Evolutionary conservation across 1,140 invertebrate genomes (phyloP).

Genomic region (Tribolium madens): DNA sequence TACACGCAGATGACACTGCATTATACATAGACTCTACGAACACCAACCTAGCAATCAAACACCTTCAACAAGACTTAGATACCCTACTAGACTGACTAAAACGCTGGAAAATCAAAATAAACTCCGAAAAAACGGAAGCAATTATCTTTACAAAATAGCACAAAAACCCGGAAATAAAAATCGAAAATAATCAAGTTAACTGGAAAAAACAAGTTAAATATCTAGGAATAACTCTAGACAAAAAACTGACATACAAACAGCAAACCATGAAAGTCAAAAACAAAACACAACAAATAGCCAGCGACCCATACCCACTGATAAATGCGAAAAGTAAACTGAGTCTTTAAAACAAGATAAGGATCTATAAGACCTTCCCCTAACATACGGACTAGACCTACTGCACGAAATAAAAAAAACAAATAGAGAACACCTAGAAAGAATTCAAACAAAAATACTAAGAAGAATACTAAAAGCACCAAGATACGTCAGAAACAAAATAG

Average conservation of each 20-base stretch:
- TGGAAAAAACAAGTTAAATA: background rate
- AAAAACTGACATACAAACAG: background rate
- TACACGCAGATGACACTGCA: conserved; percentile 58
- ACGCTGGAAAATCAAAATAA: conserved; percentile 51
- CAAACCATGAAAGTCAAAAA: background rate
- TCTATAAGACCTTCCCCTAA: background rate
- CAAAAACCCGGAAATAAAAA: background rate
- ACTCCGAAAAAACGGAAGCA: background rate
- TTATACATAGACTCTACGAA: conserved; percentile 33
- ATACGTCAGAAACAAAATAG: too few species aligned
- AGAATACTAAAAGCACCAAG: too few species aligned
- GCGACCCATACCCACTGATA: background rate
- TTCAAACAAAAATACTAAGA: too few species aligned
- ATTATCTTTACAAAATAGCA: background rate
- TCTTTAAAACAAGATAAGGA: background rate
- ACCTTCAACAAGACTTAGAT: background rate
- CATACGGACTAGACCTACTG: background rate
- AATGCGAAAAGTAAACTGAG: background rate
- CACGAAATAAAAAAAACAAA: background rate
- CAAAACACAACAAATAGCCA: background rate
- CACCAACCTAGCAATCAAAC: background rate
- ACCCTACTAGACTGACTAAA: conserved; percentile 52
- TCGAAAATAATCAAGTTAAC: background rate
- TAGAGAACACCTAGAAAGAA: background rate
- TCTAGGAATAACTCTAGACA: conserved; percentile 3